These are phyloP conservation scores for Tenualosa thibaudeaui DNA, from an alignment of 2,797 vertebrate genomes.

Conservation along the genomic window DNA sequence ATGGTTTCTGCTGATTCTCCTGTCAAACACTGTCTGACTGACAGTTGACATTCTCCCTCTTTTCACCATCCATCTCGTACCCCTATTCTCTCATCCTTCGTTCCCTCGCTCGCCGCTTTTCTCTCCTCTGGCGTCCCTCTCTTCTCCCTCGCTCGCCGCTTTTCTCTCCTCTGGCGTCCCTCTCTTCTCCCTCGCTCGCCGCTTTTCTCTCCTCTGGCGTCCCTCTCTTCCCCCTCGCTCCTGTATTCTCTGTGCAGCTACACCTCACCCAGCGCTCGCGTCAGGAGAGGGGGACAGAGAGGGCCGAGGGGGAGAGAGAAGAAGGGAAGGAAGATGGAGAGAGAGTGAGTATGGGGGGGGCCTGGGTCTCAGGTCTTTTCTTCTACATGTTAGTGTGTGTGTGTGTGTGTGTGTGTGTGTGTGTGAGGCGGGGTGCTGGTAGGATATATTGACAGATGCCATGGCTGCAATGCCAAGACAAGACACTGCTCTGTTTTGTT, in stretches of 20 bases:
- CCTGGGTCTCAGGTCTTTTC: constrained; percentile 38
- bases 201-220: too few species aligned
- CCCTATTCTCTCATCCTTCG: constrained; percentile 64
- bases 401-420: constrained; percentile 9
- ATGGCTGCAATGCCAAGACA: constrained; percentile 9
- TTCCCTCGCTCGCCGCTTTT: constrained; percentile 34
- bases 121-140: too few species aligned
- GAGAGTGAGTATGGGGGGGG: constrained; percentile 32
- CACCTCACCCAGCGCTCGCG: constrained; percentile 59
- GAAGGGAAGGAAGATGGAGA: background rate
- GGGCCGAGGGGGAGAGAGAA: background rate
- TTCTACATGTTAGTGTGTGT: constrained; percentile 48
- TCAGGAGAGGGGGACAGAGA: constrained; percentile 59
- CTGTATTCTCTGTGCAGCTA: too few species aligned
- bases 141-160: too few species aligned
- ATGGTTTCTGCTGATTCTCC: constrained; percentile 58
- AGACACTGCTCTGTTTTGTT: constrained; percentile 30
- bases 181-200: constrained; percentile 13
- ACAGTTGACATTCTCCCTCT: constrained; percentile 82
- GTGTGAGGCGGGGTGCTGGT: constrained; percentile 14
- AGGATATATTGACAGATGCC: constrained; percentile 36
- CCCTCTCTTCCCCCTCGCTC: too few species aligned
- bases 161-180: too few species aligned
- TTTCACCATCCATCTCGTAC: constrained; percentile 60
- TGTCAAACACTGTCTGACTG: constrained; percentile 69